Evolutionary conservation across 2,888 invertebrate species (phyloP).

Genomic region (Amblyjoppa fuscipennis): DNA sequence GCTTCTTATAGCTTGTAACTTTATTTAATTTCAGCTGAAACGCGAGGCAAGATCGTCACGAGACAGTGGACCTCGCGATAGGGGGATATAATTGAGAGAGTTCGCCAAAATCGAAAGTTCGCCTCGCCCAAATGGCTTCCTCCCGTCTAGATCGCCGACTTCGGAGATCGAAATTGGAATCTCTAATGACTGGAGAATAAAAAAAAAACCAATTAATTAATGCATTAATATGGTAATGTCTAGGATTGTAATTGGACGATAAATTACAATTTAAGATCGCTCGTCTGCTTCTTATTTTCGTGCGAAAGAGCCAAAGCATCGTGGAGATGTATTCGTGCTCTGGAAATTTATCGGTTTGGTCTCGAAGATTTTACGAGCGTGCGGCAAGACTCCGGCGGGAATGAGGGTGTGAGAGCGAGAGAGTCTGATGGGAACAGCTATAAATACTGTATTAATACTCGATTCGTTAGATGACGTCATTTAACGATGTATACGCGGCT

Average conservation of each 20-base stretch:
- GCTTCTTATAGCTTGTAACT: constrained; percentile 62
- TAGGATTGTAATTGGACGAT: not conserved
- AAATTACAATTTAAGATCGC: constrained; percentile 4
- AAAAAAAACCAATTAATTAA: not conserved
- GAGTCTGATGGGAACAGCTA: constrained; percentile 70
- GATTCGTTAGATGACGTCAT: constrained; percentile 80
- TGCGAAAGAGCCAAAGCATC: not conserved
- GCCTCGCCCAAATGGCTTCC: constrained; percentile 45
- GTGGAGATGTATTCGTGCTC: constrained; percentile 57
- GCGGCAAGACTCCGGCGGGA: constrained; percentile 59
- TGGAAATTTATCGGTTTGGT: constrained; percentile 76
- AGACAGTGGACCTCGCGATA: constrained; percentile 16
- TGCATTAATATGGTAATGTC: constrained; percentile 12
- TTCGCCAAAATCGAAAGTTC: constrained; percentile 49
- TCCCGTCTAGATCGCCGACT: not conserved
- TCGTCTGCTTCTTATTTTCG: constrained; percentile 4
- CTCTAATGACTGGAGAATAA: not conserved
- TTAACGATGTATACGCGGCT: constrained; percentile 73
- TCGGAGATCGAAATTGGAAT: not conserved
- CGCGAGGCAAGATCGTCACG: constrained; percentile 52
- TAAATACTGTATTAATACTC: constrained; percentile 79
- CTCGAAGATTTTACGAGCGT: constrained; percentile 74
- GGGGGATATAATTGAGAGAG: constrained; percentile 49
- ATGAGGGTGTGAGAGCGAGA: constrained; percentile 53
- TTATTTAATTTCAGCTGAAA: constrained; percentile 52